Evolutionary conservation across 1,140 invertebrate genomes (phyloP).

Genomic region (Drosophila auraria): DNA sequence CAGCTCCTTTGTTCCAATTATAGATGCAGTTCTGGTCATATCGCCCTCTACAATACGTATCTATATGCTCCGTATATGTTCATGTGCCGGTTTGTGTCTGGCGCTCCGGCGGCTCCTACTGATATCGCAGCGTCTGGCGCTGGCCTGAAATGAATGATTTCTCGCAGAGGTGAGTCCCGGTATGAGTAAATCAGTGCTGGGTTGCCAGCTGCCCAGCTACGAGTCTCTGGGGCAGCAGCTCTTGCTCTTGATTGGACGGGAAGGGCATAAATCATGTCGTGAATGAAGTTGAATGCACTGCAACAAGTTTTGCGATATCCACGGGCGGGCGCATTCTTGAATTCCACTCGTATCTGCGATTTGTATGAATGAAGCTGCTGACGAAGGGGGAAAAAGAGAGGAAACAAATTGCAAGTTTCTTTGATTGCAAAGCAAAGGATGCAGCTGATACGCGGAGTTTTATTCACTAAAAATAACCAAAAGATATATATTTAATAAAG

Average conservation of each 20-base stretch:
- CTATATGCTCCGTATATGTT: conserved; percentile 28
- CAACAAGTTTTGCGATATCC: conserved; percentile 47
- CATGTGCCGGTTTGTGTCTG: conserved; percentile 80
- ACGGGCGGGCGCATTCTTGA: conserved; percentile 43
- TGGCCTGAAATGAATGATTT: conserved; percentile 44
- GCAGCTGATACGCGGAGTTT: neutral
- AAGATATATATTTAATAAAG: neutral
- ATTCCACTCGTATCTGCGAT: conserved; percentile 34
- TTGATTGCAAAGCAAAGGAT: neutral
- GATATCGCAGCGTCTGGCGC: conserved; percentile 59
- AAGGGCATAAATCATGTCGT: conserved; percentile 50
- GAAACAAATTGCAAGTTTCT: neutral
- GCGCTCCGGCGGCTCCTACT: conserved; percentile 45
- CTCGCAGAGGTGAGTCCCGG: conserved; percentile 30
- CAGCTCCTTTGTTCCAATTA: conserved; percentile 78
- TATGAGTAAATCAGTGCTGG: conserved; percentile 19
- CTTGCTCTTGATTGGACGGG: conserved; percentile 39
- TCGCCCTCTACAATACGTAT: conserved; percentile 25
- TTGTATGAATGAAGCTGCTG: conserved; percentile 12
- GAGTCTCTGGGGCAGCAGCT: conserved; percentile 35
- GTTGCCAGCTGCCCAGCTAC: conserved; percentile 8
- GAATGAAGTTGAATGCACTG: conserved; percentile 56
- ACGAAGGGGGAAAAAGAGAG: neutral
- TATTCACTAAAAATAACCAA: neutral
- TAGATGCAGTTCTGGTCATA: conserved; percentile 62